These are phyloP conservation scores for Melanotaenia maccullochi DNA, from an alignment of 2,797 vertebrate genomes.

Conservation along the genomic window DNA sequence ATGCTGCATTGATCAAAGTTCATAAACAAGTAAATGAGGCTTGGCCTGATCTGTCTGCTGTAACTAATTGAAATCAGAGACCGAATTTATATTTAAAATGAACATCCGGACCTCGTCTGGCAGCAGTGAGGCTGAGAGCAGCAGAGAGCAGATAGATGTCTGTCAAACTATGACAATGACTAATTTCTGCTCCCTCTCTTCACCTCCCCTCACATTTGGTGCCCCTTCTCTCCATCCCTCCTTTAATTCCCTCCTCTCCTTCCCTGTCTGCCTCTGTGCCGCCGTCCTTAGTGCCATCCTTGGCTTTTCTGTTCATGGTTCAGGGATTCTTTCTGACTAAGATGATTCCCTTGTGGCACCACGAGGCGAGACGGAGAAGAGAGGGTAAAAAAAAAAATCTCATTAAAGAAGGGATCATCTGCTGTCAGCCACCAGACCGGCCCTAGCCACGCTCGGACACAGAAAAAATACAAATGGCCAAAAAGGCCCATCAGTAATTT, in stretches of 20 bases:
- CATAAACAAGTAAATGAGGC: slow-evolving; percentile 4
- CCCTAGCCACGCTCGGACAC: slow-evolving; percentile 54
- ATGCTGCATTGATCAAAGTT: not conserved
- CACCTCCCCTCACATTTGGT: slow-evolving; percentile 1
- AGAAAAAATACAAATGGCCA: slow-evolving; percentile 60
- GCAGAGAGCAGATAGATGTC: slow-evolving; percentile 9
- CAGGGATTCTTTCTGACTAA: slow-evolving; percentile 67
- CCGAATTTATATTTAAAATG: slow-evolving; percentile 40
- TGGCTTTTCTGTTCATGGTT: slow-evolving; percentile 71
- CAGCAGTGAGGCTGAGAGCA: slow-evolving; percentile 8
- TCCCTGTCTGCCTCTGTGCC: slow-evolving; percentile 30
- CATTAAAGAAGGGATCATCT: slow-evolving; percentile 78
- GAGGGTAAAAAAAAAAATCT: slow-evolving; percentile 55
- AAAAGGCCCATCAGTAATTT: slow-evolving; percentile 48
- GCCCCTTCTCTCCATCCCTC: slow-evolving; percentile 12
- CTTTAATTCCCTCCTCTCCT: slow-evolving; percentile 23
- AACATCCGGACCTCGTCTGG: slow-evolving; percentile 23
- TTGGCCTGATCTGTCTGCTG: not conserved
- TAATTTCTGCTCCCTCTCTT: slow-evolving; percentile 13
- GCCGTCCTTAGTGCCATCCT: slow-evolving; percentile 59
- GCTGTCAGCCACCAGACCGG: slow-evolving; percentile 52
- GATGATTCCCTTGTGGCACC: slow-evolving; percentile 72
- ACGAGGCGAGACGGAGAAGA: slow-evolving; percentile 52
- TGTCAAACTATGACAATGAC: slow-evolving; percentile 41
- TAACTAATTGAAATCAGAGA: not conserved